These are phyloP conservation scores for Pegoplata infirma DNA, from an alignment of 2,888 invertebrate genomes.

Conservation along the genomic window DNA sequence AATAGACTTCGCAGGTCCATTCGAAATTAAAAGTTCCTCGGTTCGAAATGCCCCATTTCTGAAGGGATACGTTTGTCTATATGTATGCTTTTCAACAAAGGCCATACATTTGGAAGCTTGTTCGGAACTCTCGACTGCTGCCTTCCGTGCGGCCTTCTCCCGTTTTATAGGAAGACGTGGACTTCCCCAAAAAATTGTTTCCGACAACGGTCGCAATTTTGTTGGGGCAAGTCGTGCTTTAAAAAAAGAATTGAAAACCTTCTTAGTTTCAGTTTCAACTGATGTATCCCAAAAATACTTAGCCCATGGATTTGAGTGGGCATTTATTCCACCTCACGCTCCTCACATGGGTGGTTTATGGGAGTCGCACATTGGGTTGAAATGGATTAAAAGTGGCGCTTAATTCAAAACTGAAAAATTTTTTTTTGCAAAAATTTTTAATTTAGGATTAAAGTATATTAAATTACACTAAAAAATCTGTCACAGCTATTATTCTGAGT, in stretches of 20 bases:
- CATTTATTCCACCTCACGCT: conserved; percentile 34
- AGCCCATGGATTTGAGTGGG: conserved; percentile 33
- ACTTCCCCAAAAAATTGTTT: conserved; percentile 5
- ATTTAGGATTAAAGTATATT: too few species aligned
- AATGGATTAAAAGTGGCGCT: too few species aligned
- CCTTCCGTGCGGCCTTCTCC: neutral
- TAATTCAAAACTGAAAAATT: too few species aligned
- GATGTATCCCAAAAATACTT: conserved; percentile 18
- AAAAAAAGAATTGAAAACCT: neutral
- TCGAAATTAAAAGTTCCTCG: neutral
- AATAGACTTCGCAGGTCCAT: conserved; percentile 9
- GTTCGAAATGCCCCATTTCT: neutral
- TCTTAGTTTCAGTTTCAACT: neutral
- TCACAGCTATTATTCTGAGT: too few species aligned
- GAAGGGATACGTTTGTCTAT: conserved; percentile 2
- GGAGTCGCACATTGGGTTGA: too few species aligned
- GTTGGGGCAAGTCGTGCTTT: conserved; percentile 16
- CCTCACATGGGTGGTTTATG: conserved; percentile 55
- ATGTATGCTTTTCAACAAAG: conserved; percentile 5
- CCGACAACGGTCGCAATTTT: conserved; percentile 34
- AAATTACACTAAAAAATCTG: too few species aligned
- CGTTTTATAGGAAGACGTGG: neutral
- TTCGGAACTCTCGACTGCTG: neutral
- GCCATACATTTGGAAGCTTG: conserved; percentile 10
- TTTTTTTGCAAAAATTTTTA: too few species aligned